Conservation (phyloP, 2,888 invertebrate species). For the Oligia strigilis region DNA sequence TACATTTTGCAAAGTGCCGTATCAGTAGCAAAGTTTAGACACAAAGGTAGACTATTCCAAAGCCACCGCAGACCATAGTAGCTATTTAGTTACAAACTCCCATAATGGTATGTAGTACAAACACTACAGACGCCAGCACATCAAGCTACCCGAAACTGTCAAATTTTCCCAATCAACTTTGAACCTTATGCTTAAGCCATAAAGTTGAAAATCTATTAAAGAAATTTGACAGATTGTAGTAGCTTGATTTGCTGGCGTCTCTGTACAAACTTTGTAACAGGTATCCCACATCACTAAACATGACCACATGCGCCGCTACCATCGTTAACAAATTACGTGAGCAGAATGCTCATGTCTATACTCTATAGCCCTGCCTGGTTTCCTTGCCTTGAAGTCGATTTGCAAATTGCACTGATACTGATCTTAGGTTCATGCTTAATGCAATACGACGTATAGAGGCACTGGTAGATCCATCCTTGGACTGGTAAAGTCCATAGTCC, state of each 20-base stretch:
- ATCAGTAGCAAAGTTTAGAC: not conserved
- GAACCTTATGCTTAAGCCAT: too few relatives aligned
- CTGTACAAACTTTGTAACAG: conserved; percentile 27
- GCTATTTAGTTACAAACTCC: not conserved
- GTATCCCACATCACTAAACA: conserved; percentile 31
- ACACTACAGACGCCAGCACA: too few relatives aligned
- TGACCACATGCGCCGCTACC: conserved; percentile 12
- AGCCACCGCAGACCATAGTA: not conserved
- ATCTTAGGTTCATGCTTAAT: conserved; percentile 49
- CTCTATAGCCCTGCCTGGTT: conserved; percentile 18
- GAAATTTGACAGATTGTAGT: too few relatives aligned
- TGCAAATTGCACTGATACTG: conserved; percentile 46
- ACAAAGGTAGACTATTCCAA: not conserved
- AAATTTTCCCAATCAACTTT: too few relatives aligned
- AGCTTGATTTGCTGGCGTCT: too few relatives aligned
- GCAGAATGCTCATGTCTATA: conserved; percentile 18
- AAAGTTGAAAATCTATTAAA: too few relatives aligned
- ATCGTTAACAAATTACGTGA: conserved; percentile 49
- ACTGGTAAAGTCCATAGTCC: not conserved
- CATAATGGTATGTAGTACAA: not conserved
- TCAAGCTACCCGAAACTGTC: too few relatives aligned
- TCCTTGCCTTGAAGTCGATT: conserved; percentile 38
- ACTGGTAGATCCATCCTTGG: conserved; percentile 16
- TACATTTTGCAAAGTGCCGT: not conserved
- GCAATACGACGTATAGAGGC: conserved; percentile 14